Base-by-base conservation (phyloP, 2,113 vertebrate genomes). In the Eptesicus fuscus region DNA sequence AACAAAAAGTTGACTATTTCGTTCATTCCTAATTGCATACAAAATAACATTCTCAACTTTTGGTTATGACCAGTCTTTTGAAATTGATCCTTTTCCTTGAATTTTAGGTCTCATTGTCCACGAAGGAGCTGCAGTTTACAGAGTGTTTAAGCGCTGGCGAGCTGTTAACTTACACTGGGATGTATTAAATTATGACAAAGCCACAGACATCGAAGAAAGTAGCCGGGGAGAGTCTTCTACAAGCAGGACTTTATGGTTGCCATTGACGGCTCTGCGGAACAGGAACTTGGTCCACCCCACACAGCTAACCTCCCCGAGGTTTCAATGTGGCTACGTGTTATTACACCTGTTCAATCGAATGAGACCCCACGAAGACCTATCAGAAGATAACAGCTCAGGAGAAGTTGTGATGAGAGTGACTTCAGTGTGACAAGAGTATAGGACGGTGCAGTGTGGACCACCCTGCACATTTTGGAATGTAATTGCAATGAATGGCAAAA, bases 161-260 rank as follows among this genome's bases (percentile, higher is more conserved):
- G 99, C 99, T 9, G 99, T 99, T 22, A 99, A 99, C 97, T 98
- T 99, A 40, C 99, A 99, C 98, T 99, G 99, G 99, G 99, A 99
- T 87, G 99, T 99, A 56, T 97, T 99, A 97, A 99, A 99, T 97
- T 99, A 99, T 0, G 98, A 99, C 91, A 99, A 99, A 98, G 98
- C 99, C 51, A 98, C 98, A 70, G 99, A 99, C 97, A 98, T 99
- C 96, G 99, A 99, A 96, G 99, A 99, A 91, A 99, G 98, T 53
- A 99, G 98, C 30, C 98, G 97, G 71, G 98, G 98, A 77, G 99
- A 99, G 78, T 97, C 99, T 25, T 95, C 99, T 74, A 92, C 98
- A 67, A 98, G 98, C 93, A 98, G 99, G 98, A 99, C 99, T 97
- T 98, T 99, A 79, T 99, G 99, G 99, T 94, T 99, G 96, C 99